Evolutionary conservation across 2,113 vertebrate genomes (phyloP), one percentile per base, ranked within the genome.

Genomic region (Hippolais icterina): DNA sequence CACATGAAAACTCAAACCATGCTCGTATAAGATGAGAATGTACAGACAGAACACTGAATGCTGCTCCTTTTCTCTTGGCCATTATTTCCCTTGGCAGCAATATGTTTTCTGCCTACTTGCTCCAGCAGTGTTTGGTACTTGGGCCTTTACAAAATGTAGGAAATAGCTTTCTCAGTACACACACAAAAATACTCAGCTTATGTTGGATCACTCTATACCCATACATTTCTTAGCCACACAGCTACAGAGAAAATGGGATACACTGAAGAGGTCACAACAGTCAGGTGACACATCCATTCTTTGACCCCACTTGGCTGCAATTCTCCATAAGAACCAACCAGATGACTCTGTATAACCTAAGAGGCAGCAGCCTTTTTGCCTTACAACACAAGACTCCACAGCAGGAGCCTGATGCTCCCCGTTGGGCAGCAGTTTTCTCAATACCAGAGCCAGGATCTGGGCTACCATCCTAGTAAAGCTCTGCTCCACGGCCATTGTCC

Each of bases 361-460:
- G 29, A 41, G 5, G 12, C 80, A 89, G 72, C 56, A 72, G 74
- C 4, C 4, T 33, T 61, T 70, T 68, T 69, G 39, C 44, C 53
- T 42, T 22, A 7, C 29, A 66, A 12, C 52, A 59, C 9, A 23
- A 21, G 75, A 42, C 44, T 50, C 37, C 46, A 16, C 47, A 72
- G 35, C 3, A 2, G 79, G 47, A 54, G 8, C 22, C 23, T 29
- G 77, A 31, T 52, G 79, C 44, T 76, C 27, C 18, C 27, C 39
- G 18, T 44, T n/a, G 7, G 0, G 0, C 46, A 54, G 66, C 0
- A 0, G 8, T 63, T 83, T 35, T 52, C 61, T 56, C 24, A 39
- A 1, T 13, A 42, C 7, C 15, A 78, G 23, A 50, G 12, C 23
- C 59, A 50, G 9, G 10, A 7, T 75, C 61, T 71, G 44, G 12